A percentile compares a stretch with the other conserved stretches of the same genome.
Conservation (phyloP, 37 sponge, comb jelly and placozoan genomes). For the Aplysina aerophoba region DNA sequence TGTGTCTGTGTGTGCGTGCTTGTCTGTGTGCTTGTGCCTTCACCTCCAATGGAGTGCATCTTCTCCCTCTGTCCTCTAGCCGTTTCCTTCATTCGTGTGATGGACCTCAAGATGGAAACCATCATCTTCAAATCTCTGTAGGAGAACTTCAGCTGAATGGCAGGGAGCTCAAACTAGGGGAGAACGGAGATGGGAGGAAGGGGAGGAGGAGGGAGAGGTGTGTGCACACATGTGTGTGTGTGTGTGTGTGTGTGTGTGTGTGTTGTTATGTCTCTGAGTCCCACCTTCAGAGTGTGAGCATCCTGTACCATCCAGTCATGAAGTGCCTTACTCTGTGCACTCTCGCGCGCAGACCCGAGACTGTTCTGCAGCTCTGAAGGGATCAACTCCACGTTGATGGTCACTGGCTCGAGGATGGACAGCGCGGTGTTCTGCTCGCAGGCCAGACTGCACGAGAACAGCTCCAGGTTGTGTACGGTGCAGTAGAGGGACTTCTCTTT, state of each 20-base stretch:
- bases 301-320: not conserved
- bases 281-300: not conserved
- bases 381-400: conserved; percentile 76
- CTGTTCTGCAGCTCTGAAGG: conserved; percentile 12
- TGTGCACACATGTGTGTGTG: not conserved
- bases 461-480: conserved; percentile 71
- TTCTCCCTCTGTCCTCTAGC: no score
- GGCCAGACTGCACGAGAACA: conserved; percentile 92
- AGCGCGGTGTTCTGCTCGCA: conserved; percentile 94
- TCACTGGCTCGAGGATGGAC: conserved; percentile 93
- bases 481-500: conserved; percentile 45
- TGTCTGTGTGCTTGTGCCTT: no score
- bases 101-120: conserved; percentile 76
- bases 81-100: conserved; percentile 32
- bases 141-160: conserved; percentile 55
- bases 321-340: no score
- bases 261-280: no score
- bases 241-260: not conserved
- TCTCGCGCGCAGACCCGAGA: not conserved
- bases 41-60: no score
- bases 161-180: not conserved
- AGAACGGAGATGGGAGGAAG: not conserved
- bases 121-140: conserved; percentile 92
- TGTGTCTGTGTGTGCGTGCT: no score
- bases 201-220: not conserved